These are phyloP conservation scores for Melolontha melolontha DNA, from an alignment of 2,888 invertebrate genomes.

Conservation along the genomic window DNA sequence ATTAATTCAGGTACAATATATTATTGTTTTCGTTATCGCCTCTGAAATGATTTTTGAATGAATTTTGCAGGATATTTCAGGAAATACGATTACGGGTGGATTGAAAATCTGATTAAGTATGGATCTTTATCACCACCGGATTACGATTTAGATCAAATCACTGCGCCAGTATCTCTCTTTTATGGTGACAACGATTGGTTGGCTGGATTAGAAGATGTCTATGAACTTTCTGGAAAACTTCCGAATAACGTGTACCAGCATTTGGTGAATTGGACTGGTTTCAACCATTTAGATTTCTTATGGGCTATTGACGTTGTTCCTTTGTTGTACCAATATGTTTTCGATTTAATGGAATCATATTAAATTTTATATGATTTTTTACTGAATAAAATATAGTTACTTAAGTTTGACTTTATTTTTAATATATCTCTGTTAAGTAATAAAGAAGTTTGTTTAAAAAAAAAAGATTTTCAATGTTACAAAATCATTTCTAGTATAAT, in stretches of 20 bases:
- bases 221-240: constrained; percentile 67
- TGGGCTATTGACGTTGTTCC: constrained; percentile 64
- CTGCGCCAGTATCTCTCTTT: constrained; percentile 70
- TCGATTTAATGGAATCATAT: constrained; percentile 45
- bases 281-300: constrained; percentile 68
- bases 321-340: constrained; percentile 62
- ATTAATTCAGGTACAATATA: constrained; percentile 61
- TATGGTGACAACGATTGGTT: constrained; percentile 75
- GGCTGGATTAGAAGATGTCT: constrained; percentile 68
- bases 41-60: no score
- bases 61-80: constrained; percentile 63
- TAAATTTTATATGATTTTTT: neutral
- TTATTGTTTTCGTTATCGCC: no score
- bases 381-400: no score
- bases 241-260: constrained; percentile 60
- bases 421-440: no score
- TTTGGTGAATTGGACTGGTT: constrained; percentile 55
- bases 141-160: constrained; percentile 64
- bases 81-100: constrained; percentile 70
- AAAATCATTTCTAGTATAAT: no score
- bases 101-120: constrained; percentile 56
- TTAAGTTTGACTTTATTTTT: no score
- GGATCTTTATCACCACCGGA: constrained; percentile 61
- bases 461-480: no score
- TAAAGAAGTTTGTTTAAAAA: no score